Conservation (phyloP, 2,113 vertebrate species). For the Pandion haliaetus region DNA sequence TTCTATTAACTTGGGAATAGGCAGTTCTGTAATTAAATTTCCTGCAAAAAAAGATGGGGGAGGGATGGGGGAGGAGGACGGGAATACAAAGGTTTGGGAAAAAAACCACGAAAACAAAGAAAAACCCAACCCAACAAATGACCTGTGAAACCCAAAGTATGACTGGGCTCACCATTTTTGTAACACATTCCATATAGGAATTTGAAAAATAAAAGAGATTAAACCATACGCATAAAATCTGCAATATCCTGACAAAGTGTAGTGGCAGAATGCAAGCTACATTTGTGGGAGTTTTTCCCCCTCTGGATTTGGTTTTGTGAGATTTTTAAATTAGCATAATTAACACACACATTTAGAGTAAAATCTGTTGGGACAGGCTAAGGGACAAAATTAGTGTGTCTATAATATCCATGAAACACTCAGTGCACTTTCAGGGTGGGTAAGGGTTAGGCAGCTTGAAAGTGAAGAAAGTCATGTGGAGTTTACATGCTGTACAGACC, state of each 20-base stretch:
- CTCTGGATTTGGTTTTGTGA: neutral
- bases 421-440: neutral
- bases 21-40: slow-evolving; percentile 7
- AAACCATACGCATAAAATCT: slow-evolving; percentile 8
- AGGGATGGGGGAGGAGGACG: neutral
- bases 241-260: neutral
- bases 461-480: neutral
- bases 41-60: neutral
- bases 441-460: neutral
- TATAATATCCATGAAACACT: neutral
- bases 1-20: neutral
- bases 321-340: neutral
- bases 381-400: neutral
- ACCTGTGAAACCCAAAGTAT: neutral
- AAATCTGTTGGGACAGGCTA: neutral
- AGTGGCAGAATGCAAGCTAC: neutral
- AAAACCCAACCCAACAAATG: neutral
- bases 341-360: neutral
- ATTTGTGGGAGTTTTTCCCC: neutral
- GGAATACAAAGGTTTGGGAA: neutral
- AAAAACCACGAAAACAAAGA: neutral
- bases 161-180: neutral
- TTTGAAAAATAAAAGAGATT: neutral
- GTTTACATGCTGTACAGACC: neutral
- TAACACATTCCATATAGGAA: neutral